Evolutionary conservation across 2,888 invertebrate species (phyloP).

Genomic region (Tridacna gigas): DNA sequence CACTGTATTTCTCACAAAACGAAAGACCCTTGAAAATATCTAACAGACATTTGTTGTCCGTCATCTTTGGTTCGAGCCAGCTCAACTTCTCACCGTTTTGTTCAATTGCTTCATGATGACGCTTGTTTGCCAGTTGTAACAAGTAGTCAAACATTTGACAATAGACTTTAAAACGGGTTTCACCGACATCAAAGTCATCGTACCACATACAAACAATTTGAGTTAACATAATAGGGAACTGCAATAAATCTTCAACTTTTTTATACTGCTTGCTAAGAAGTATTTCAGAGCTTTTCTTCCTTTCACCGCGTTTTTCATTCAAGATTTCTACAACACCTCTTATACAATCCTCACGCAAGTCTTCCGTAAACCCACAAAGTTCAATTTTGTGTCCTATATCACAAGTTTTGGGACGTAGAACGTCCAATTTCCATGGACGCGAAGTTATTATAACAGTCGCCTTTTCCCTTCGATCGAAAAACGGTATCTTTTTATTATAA

Average conservation of each 20-base stretch:
- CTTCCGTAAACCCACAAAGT: background rate
- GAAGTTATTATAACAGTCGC: conserved; percentile 6
- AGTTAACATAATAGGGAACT: conserved; percentile 10
- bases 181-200: conserved; percentile 7
- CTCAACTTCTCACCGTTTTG: too few relatives aligned
- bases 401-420: background rate
- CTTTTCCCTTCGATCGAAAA: background rate
- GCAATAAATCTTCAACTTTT: background rate
- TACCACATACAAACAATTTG: conserved; percentile 25
- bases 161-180: conserved; percentile 1
- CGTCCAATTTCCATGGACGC: conserved; percentile 17
- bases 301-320: background rate
- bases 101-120: background rate
- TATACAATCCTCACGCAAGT: too few relatives aligned
- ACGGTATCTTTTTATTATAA: background rate
- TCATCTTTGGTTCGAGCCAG: background rate
- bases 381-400: background rate
- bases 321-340: background rate
- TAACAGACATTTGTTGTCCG: background rate
- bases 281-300: background rate
- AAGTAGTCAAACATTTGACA: background rate
- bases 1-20: background rate
- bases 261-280: background rate
- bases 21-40: background rate
- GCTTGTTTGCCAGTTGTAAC: conserved; percentile 8